Evolutionary conservation across 2,797 vertebrate species (phyloP), one percentile per base, ranked within the genome.

Genomic region (Brotula barbata): DNA sequence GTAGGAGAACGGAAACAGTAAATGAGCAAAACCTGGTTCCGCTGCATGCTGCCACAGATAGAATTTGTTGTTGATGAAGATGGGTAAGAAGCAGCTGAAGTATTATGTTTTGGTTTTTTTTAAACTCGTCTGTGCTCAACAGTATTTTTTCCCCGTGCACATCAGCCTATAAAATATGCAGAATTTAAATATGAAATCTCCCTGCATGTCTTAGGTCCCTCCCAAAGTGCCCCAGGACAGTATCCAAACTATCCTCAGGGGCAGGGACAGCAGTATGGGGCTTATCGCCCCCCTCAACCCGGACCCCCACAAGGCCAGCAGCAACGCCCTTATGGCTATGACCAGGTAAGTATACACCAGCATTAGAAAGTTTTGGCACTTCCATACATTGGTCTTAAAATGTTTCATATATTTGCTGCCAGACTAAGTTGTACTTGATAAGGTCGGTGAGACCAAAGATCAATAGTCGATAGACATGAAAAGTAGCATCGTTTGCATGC

Each of bases 241-340:
- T 99, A 98, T 82, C 93, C 96, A 20, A 98, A 95, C 87, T 99
- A 98, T 73, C 94, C 96, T 20, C 97, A 98, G 87, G 95, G 95
- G 63, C 96, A 99, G 87, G 95, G 96, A 6, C 97, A 98, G 68
- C 97, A 99, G 85, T 98, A 99, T 40, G 95, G 93, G 40, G 94
- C 76, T 42, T 98, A 99, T 62, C 93, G 97, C 78, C 93, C 96
- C 10, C 90, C 96, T 2, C 96, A 98, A 70, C 97, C 97, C 3
- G 97, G 95, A 58, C 96, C 95, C 49, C 96, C 95, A 8, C 97
- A 98, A 71, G 93, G 91, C 50, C 97, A 96, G 31, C 97, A 96
- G 73, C 97, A 98, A 82, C 96, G 96, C 85, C 95, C 97, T 71
- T 99, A 98, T 0, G 95, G 94, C 87, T 99, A 98, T 71, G 97